Conservation (phyloP, 2,113 vertebrate species). For the Myotis yumanensis region DNA sequence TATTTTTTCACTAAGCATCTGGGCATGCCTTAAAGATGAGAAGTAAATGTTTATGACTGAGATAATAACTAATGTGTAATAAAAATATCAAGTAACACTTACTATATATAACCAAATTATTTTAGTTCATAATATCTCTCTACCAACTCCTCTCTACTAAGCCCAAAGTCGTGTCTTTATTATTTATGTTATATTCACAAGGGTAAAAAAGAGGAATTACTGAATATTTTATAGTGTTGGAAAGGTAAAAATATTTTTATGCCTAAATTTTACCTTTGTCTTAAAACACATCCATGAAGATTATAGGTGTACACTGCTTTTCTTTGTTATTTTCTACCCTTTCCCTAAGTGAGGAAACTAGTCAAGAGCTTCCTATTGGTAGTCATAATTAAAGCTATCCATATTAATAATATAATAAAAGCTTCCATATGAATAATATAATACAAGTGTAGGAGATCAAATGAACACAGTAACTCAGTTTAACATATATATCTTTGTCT, state of each 20-base stretch:
- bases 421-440: not conserved
- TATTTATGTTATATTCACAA: not conserved
- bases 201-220: not conserved
- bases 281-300: not conserved
- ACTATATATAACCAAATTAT: not conserved
- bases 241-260: not conserved
- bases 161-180: not conserved
- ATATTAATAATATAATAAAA: not conserved
- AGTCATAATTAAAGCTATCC: not conserved
- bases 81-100: not conserved
- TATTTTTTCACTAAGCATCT: not conserved
- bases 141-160: not conserved
- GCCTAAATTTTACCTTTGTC: not conserved
- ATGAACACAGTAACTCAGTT: not conserved
- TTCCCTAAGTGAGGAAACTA: not conserved
- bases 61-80: not conserved
- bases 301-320: not conserved
- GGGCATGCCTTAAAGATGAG: not conserved
- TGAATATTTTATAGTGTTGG: not conserved
- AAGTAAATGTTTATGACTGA: not conserved
- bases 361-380: not conserved
- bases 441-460: not conserved
- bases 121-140: not conserved
- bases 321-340: not conserved
- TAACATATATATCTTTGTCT: not conserved